Base-by-base conservation (phyloP, 2,797 vertebrate genomes). In the Phyllotis vaccarum region DNA sequence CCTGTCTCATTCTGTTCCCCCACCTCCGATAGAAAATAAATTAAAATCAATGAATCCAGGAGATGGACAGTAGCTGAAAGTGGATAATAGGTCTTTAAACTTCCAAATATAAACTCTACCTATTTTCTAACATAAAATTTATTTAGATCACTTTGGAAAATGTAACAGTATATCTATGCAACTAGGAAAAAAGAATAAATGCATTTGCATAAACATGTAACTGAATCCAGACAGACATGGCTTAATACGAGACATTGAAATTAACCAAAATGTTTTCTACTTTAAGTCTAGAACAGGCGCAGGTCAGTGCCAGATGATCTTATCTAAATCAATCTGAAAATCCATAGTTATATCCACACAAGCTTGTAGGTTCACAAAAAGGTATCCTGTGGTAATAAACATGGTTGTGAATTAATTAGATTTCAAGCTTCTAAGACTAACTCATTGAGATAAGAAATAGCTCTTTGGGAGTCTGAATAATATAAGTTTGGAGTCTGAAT, bases 401-500 rank as follows among this genome's bases (percentile, higher is more conserved):
- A 95, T 90, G 40, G 43, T 86, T 95, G 81, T 96, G 91, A 86
- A 97, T 97, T 97, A 97, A 97, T 97, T 95, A 95, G 91, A 96
- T 96, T 95, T 96, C 94, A 96, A 95, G 78, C 76, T 91, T 97
- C 96, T 90, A 83, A 96, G 34, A 89, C 49, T 85, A 96, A 93
- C 93, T 96, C 74, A 95, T 31, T 91, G 46, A 96, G 91, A 95
- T 88, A 93, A 94, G 91, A 97, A 96, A 96, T 80, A 56, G 93
- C 96, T 76, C 94, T 95, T 87, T 96, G 64, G 54, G 34, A 92
- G n/a, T 89, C 46, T 49, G 46, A 49, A 49, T n/a, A n/a, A n/a
- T n/a, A n/a, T n/a, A n/a, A 96, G 89, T 12, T 91, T 95, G 94
- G 92, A 90, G 76, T 72, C 76, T 40, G 90, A 94, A 90, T 90